A percentile compares a stretch with the other conserved stretches of the same genome.
Evolutionary conservation across 2,888 invertebrate genomes (phyloP).

Genomic region (Bimastos eiseni): DNA sequence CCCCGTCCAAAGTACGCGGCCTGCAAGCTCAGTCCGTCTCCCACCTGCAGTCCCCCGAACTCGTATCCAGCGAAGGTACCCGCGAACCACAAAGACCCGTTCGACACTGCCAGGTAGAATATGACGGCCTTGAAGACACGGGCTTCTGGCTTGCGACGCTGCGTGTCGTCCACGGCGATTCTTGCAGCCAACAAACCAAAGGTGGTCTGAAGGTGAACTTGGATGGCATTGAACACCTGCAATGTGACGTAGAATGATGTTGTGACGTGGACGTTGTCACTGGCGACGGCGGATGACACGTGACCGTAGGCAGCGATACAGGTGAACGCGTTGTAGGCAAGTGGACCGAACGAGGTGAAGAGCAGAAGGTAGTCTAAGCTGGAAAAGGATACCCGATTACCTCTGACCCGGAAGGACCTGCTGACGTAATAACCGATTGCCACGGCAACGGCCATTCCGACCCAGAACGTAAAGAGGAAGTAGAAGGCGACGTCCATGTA

Average conservation of each 20-base stretch:
- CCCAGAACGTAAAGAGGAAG: conserved; percentile 26
- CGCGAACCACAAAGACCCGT: conserved; percentile 23
- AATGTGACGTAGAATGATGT: neutral
- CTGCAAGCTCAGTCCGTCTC: neutral
- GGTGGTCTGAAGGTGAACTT: neutral
- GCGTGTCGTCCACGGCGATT: neutral
- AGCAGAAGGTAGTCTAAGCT: conserved; percentile 29
- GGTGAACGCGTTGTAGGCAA: conserved; percentile 2
- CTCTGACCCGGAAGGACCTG: conserved; percentile 7
- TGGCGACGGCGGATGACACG: neutral
- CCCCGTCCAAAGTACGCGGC: neutral
- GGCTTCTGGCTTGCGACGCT: neutral
- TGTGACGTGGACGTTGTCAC: neutral
- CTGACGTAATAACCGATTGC: conserved; percentile 8
- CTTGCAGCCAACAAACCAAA: neutral
- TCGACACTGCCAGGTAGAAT: conserved; percentile 26
- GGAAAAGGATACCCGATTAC: neutral
- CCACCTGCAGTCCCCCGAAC: neutral
- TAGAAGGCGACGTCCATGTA: neutral
- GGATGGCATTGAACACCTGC: conserved; percentile 14
- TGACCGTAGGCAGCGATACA: conserved; percentile 6
- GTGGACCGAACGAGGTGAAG: conserved; percentile 26
- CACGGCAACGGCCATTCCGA: neutral
- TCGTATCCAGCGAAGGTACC: neutral
- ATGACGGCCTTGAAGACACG: conserved; percentile 28